phyloP scores from a whole-genome alignment of 2,888 invertebrate genomes.

The Boloria selene region DNA sequence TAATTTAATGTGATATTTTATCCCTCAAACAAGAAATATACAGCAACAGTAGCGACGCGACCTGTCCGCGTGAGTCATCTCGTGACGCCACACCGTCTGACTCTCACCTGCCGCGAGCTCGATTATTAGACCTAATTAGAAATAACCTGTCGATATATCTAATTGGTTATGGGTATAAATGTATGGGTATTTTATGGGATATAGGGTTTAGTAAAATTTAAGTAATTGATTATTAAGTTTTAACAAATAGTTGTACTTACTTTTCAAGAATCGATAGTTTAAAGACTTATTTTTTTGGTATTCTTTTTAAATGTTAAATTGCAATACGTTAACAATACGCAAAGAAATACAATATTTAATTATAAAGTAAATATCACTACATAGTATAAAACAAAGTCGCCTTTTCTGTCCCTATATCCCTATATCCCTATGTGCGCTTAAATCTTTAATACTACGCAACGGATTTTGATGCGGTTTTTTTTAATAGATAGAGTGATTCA shows the following conservation, averaged over 20 bases:
- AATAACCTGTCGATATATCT: constrained; percentile 19
- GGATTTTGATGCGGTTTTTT: no score
- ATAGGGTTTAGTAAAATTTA: not conserved
- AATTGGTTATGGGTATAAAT: constrained; percentile 3
- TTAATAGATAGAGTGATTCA: no score
- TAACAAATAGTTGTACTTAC: no score
- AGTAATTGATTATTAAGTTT: not conserved
- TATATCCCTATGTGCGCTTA: no score
- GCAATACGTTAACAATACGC: no score
- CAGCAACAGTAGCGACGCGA: constrained; percentile 18
- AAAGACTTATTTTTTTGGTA: not conserved
- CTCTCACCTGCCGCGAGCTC: constrained; percentile 27
- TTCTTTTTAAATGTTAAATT: not conserved
- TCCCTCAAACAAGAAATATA: not conserved
- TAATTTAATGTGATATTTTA: not conserved
- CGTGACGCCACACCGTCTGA: constrained; percentile 39
- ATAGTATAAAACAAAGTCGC: no score
- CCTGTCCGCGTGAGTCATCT: constrained; percentile 33
- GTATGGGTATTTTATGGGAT: not conserved
- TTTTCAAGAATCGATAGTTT: no score
- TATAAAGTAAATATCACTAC: no score
- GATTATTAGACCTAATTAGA: constrained; percentile 18
- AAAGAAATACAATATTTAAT: no score
- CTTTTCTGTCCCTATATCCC: no score
- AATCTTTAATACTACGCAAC: no score